Base-by-base conservation (phyloP, 2,888 invertebrate genomes). In the Heliconius hortense region DNA sequence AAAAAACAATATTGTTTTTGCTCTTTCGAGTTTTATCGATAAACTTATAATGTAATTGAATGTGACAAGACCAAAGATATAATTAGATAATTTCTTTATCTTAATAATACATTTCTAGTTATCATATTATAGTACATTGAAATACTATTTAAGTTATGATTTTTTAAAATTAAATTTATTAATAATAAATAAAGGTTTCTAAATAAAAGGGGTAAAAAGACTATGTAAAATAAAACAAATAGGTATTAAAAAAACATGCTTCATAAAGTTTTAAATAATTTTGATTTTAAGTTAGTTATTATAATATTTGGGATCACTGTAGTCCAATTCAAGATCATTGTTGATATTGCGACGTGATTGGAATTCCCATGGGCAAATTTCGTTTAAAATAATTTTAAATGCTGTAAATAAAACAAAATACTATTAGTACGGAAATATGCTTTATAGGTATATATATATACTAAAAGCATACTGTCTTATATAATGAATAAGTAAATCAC, bases 311-410 rank as follows among this genome's bases (percentile, higher is more conserved):
- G 80, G 77, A 70, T 81, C 75, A 24, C 63, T 79, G 66, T 83
- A 83, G 60, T 82, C 79, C 67, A 84, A 66, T 35, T 68, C 68
- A 15, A 76, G 59, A 8, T 62, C 78, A 31, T 69, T 76, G 64
- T 75, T 79, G 26, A 39, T 56, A 8, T 66, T 66, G 59, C 84
- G 78, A 59, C 84, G 78, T 0, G 82, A 83, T 72, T 83, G 79
- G 73, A 82, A 85, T 74, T 86, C 83, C 86, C 86, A 86, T 5
- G 85, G 86, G 56, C 86, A 86, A n/a, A 85, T 80, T 26, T 84
- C 84, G 10, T 80, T 73, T 35, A 85, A 75, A 68, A 86, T 86
- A 10, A 80, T 76, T 43, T 81, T 81, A 72, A 86, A 86, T 21
- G 73, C 85, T 86, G 82, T 67, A 85, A 84, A 59, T 53, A 76